A percentile compares a stretch with the other conserved stretches of the same genome.
phyloP scores from a whole-genome alignment of 2,888 invertebrate genomes.

The Metellina segmentata region DNA sequence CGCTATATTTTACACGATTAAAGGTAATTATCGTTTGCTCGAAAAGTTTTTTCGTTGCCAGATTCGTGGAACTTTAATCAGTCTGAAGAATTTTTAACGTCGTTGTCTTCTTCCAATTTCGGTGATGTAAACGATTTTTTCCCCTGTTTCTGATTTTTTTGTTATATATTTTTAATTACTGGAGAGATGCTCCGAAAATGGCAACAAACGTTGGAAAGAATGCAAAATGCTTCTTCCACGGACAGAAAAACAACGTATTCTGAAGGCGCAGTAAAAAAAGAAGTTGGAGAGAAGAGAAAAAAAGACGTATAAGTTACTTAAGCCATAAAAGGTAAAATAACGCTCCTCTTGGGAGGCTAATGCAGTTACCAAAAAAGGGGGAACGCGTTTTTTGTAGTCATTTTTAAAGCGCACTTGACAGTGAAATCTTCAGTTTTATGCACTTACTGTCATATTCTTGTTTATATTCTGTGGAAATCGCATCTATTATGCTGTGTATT shows the following conservation, averaged over 20 bases:
- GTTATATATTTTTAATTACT: constrained; percentile 41
- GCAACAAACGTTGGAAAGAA: constrained; percentile 11
- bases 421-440: constrained; percentile 73
- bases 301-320: constrained; percentile 65
- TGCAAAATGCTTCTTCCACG: background rate
- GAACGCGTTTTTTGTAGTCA: constrained; percentile 47
- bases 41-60: constrained; percentile 37
- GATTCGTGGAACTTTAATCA: constrained; percentile 62
- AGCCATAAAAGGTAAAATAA: constrained; percentile 69
- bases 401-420: constrained; percentile 71
- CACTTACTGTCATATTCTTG: constrained; percentile 73
- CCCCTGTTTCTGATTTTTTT: background rate
- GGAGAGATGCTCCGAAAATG: constrained; percentile 9
- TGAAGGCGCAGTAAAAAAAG: background rate
- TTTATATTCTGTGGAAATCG: constrained; percentile 59
- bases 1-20: constrained; percentile 70
- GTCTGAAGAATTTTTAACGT: constrained; percentile 54
- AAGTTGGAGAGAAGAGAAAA: background rate
- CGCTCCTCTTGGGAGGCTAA: constrained; percentile 63
- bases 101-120: constrained; percentile 39
- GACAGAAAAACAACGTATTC: constrained; percentile 10
- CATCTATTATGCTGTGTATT: constrained; percentile 67
- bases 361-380: constrained; percentile 62
- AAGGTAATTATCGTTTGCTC: constrained; percentile 61
- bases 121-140: constrained; percentile 2